A percentile compares a stretch with the other conserved stretches of the same genome.
phyloP scores from a whole-genome alignment of 53 echinoderm and acorn worm species.

The Astropecten irregularis region DNA sequence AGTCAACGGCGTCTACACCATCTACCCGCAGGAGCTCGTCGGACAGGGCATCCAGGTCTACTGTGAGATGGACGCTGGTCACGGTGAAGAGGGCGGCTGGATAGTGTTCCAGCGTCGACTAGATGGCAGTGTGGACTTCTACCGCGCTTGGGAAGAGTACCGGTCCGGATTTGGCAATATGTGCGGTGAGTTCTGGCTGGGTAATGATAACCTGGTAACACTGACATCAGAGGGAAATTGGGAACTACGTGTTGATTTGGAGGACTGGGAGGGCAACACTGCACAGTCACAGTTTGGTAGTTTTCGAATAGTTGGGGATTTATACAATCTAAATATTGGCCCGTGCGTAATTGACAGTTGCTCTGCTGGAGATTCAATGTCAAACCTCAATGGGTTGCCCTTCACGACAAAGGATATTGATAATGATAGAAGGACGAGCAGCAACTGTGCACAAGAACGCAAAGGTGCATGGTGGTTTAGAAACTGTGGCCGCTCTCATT shows the following conservation, averaged over 20 bases:
- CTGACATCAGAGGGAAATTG: conserved; percentile 67
- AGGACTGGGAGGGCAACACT: too few relatives aligned
- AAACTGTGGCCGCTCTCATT: conserved; percentile 23
- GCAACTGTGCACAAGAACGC: conserved; percentile 51
- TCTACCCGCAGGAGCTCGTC: conserved; percentile 27
- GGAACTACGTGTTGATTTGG: conserved; percentile 77
- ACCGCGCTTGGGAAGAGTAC: too few relatives aligned
- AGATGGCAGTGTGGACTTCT: too few relatives aligned
- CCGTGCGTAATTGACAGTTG: conserved; percentile 55
- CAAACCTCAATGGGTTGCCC: conserved; percentile 31
- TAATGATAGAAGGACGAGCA: conserved; percentile 45
- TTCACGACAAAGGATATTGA: conserved; percentile 62
- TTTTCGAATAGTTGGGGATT: conserved; percentile 52
- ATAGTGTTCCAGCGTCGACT: background rate
- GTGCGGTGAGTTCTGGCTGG: too few relatives aligned
- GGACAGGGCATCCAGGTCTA: background rate
- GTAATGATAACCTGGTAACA: conserved; percentile 47
- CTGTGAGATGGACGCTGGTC: conserved; percentile 1
- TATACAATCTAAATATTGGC: conserved; percentile 58
- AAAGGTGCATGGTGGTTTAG: conserved; percentile 67
- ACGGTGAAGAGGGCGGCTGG: too few relatives aligned
- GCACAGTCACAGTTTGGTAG: conserved; percentile 57
- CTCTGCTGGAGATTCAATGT: conserved; percentile 53
- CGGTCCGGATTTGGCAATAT: too few relatives aligned
- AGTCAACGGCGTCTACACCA: conserved; percentile 43